These are phyloP conservation scores for Tonatia bakeri DNA, from an alignment of 2,113 vertebrate species.

Conservation along the genomic window DNA sequence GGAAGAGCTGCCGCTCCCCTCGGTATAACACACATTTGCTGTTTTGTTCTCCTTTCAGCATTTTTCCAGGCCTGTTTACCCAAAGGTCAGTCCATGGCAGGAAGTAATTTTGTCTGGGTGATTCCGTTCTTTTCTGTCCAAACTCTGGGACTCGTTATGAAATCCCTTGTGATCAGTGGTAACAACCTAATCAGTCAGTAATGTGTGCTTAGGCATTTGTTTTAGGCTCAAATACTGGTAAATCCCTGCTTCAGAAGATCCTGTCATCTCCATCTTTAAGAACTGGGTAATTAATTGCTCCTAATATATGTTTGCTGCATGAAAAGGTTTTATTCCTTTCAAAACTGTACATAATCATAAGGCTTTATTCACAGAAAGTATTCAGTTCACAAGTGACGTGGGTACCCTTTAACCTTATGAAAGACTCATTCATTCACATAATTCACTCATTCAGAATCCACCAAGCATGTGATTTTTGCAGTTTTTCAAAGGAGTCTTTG, in stretches of 20 bases:
- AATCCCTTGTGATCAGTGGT: background rate
- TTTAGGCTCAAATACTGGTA: background rate
- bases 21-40: background rate
- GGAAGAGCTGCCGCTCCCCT: background rate
- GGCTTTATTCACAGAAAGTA: background rate
- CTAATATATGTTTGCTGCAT: conserved; percentile 22
- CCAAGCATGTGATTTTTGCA: background rate
- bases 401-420: conserved; percentile 23
- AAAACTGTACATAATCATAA: conserved; percentile 24
- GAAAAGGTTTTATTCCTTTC: conserved; percentile 35
- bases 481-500: conserved; percentile 21
- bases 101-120: background rate
- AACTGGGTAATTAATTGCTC: background rate
- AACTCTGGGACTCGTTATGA: background rate
- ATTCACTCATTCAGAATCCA: conserved; percentile 35
- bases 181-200: background rate
- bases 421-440: conserved; percentile 24
- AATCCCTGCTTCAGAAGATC: background rate
- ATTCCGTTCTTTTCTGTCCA: background rate
- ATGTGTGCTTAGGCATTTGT: background rate
- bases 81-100: background rate
- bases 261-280: background rate
- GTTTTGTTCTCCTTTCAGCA: background rate
- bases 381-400: background rate
- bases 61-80: background rate